A percentile compares a stretch with the other conserved stretches of the same genome.
Conservation (phyloP, 2,113 vertebrate species). For the Lepus timidus region DNA sequence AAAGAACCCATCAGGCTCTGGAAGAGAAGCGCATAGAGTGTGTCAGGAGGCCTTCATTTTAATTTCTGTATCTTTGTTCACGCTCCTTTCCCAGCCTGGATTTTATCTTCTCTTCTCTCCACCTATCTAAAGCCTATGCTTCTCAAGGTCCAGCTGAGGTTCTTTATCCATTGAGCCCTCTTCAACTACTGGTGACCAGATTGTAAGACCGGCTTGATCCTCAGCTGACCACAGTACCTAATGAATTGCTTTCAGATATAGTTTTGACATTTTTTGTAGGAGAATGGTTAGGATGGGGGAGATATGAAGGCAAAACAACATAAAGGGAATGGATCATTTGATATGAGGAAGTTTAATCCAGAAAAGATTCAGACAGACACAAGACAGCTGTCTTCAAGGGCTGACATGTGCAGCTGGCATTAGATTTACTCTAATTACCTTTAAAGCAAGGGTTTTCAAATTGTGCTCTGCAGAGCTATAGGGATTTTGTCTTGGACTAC, state of each 20-base stretch:
- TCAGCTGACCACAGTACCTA: slow-evolving; percentile 33
- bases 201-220: background rate
- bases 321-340: slow-evolving; percentile 43
- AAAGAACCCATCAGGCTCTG: background rate
- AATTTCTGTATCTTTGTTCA: slow-evolving; percentile 59
- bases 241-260: slow-evolving; percentile 45
- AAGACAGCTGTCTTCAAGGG: slow-evolving; percentile 32
- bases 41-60: slow-evolving; percentile 33
- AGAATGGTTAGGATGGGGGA: slow-evolving; percentile 28
- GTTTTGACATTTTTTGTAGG: slow-evolving; percentile 33
- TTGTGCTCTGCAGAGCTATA: background rate
- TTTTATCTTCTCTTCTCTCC: slow-evolving; percentile 47
- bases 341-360: slow-evolving; percentile 67
- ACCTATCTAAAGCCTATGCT: background rate
- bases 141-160: slow-evolving; percentile 26
- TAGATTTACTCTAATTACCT: slow-evolving; percentile 67
- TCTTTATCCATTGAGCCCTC: slow-evolving; percentile 43
- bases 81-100: background rate
- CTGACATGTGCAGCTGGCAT: slow-evolving; percentile 31
- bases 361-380: slow-evolving; percentile 42
- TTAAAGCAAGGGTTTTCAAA: slow-evolving; percentile 55
- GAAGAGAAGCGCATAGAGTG: slow-evolving; percentile 5
- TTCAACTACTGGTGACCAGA: background rate
- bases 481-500: slow-evolving; percentile 28
- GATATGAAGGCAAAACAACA: background rate